These are phyloP conservation scores for Boleophthalmus pectinirostris DNA, from an alignment of 2,113 vertebrate species.

Conservation along the genomic window DNA sequence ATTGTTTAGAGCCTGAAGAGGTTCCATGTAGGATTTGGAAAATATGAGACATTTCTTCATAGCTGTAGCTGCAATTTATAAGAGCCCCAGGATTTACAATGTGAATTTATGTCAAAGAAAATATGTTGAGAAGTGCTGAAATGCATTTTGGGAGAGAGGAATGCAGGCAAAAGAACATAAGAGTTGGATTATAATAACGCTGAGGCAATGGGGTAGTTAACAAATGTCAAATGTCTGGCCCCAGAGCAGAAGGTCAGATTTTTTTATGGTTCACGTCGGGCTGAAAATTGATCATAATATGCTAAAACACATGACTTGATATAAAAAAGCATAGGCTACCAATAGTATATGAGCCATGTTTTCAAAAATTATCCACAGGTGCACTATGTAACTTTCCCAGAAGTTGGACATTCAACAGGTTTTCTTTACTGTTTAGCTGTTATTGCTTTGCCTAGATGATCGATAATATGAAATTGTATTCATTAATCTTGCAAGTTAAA, in stretches of 20 bases:
- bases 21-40: constrained; percentile 48
- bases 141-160: not conserved
- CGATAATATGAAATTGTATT: too few relatives aligned
- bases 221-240: not conserved
- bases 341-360: not conserved
- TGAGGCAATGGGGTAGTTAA: not conserved
- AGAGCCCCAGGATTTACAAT: constrained; percentile 39
- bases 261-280: not conserved
- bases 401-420: too few relatives aligned
- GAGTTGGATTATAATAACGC: not conserved
- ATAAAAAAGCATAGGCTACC: not conserved
- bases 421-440: too few relatives aligned
- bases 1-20: constrained; percentile 56
- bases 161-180: not conserved
- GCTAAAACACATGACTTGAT: constrained; percentile 6
- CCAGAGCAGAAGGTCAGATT: not conserved
- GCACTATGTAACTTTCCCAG: too few relatives aligned
- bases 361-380: too few relatives aligned
- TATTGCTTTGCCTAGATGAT: too few relatives aligned
- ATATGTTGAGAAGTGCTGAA: not conserved
- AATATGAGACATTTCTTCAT: constrained; percentile 51
- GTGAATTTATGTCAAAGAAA: constrained; percentile 33
- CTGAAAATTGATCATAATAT: not conserved
- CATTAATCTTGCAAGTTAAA: too few relatives aligned
- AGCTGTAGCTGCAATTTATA: constrained; percentile 36